Evolutionary conservation across 2,888 invertebrate species (phyloP), one percentile per base, ranked within the genome.

Genomic region (Pristionchus mayeri): DNA sequence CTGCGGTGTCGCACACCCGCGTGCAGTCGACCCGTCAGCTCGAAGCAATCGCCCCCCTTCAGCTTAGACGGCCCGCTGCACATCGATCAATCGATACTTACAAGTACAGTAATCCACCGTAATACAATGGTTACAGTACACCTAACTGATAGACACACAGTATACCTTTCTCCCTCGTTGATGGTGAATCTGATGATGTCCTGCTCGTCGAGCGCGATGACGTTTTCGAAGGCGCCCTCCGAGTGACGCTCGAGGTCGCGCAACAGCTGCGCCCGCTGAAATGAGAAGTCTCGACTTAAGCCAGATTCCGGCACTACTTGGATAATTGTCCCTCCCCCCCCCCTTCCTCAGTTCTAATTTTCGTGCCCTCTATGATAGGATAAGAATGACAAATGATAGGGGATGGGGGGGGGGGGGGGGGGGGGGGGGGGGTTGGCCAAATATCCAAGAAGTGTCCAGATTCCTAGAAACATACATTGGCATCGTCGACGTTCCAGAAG

Each of bases 401-500:
- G n/a, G n/a, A n/a, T n/a, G n/a, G n/a, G n/a, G n/a, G n/a, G n/a
- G n/a, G n/a, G n/a, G n/a, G n/a, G n/a, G n/a, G n/a, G n/a, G n/a
- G n/a, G n/a, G n/a, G n/a, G n/a, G n/a, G n/a, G n/a, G n/a, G n/a
- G n/a, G n/a, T n/a, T n/a, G n/a, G n/a, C n/a, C n/a, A n/a, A n/a
- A n/a, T n/a, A n/a, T n/a, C 0, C 57, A 57, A 6, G 52, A 52
- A 57, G n/a, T 24, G 11, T 4, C 27, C 18, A 57, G 11, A n/a
- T 1, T n/a, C 27, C n/a, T 57, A 57, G 27, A 27, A 1, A 34
- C 44, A 4, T 34, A 40, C 50, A 84, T 85, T 86, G 44, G 85
- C 85, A 11, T 86, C 86, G 57, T 87, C 87, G 34, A 91, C 88
- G 82, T 91, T 91, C 91, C 91, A 91, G 82, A 90, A 91, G 24